Evolutionary conservation across 2,888 invertebrate genomes (phyloP).

Genomic region (Sminthurides aquaticus): DNA sequence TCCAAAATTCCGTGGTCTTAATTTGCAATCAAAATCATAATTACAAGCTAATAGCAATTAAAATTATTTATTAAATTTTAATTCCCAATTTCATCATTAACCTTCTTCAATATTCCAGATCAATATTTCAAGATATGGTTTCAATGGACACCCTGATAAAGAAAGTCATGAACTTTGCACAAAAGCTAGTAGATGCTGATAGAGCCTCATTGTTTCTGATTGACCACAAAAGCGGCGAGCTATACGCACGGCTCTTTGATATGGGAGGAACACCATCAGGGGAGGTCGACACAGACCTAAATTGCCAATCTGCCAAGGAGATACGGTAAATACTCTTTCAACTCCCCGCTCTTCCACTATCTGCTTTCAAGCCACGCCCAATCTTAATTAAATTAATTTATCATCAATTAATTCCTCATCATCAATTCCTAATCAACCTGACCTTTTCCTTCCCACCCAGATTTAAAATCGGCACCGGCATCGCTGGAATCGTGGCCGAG

Average conservation of each 20-base stretch:
- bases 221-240: constrained; percentile 62
- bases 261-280: constrained; percentile 47
- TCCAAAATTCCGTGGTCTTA: constrained; percentile 41
- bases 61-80: constrained; percentile 1
- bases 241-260: constrained; percentile 74
- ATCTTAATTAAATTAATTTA: too few relatives aligned
- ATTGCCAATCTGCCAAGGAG: neutral
- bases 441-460: too few relatives aligned
- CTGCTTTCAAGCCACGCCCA: too few relatives aligned
- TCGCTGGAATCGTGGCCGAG: constrained; percentile 72
- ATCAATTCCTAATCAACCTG: too few relatives aligned
- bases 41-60: too few relatives aligned
- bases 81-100: too few relatives aligned
- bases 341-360: too few relatives aligned
- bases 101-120: constrained; percentile 57
- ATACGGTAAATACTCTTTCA: neutral
- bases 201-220: constrained; percentile 74
- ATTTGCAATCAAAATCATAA: too few relatives aligned
- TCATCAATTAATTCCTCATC: too few relatives aligned
- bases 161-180: constrained; percentile 76
- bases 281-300: neutral
- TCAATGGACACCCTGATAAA: constrained; percentile 62
- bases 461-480: constrained; percentile 68
- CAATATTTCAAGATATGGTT: constrained; percentile 80
- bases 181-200: constrained; percentile 72